These are phyloP conservation scores for Leucophenga montana DNA, from an alignment of 2,888 invertebrate species.

Conservation along the genomic window DNA sequence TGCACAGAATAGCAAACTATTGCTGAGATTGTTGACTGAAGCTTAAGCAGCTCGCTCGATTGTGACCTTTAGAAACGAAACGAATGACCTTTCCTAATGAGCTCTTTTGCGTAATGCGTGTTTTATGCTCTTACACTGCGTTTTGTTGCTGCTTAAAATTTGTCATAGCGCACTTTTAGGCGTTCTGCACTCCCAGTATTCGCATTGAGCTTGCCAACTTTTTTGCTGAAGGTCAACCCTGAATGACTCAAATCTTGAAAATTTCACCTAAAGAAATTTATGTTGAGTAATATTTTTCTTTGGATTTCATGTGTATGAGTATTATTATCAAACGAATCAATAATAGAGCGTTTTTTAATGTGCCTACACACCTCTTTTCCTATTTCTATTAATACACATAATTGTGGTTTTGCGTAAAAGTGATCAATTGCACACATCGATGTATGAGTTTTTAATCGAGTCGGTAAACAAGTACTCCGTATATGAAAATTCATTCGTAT, in stretches of 20 bases:
- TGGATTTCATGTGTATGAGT: too few relatives aligned
- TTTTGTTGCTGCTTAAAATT: neutral
- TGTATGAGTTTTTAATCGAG: too few relatives aligned
- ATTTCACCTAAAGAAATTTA: neutral
- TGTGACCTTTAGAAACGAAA: neutral
- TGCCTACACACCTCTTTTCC: too few relatives aligned
- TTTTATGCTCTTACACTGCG: constrained; percentile 19
- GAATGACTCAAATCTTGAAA: constrained; percentile 33
- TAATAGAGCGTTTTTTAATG: too few relatives aligned
- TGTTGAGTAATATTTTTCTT: too few relatives aligned
- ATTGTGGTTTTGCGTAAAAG: too few relatives aligned
- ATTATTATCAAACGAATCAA: too few relatives aligned
- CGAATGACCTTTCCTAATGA: constrained; percentile 46
- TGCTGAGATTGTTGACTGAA: constrained; percentile 18
- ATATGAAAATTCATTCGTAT: too few relatives aligned
- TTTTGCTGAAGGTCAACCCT: constrained; percentile 38
- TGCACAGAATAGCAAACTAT: neutral
- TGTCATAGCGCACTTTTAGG: constrained; percentile 55
- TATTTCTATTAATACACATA: too few relatives aligned
- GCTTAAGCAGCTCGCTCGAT: neutral
- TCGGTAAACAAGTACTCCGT: too few relatives aligned
- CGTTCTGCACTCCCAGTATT: constrained; percentile 57
- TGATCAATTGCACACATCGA: too few relatives aligned
- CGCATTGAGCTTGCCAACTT: constrained; percentile 59
- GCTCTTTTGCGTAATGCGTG: constrained; percentile 48